Percentiles rank a stretch among this genome's conserved stretches.
Evolutionary conservation across 2,113 vertebrate species (phyloP).

Genomic region (Thalassarche chlororhynchos): DNA sequence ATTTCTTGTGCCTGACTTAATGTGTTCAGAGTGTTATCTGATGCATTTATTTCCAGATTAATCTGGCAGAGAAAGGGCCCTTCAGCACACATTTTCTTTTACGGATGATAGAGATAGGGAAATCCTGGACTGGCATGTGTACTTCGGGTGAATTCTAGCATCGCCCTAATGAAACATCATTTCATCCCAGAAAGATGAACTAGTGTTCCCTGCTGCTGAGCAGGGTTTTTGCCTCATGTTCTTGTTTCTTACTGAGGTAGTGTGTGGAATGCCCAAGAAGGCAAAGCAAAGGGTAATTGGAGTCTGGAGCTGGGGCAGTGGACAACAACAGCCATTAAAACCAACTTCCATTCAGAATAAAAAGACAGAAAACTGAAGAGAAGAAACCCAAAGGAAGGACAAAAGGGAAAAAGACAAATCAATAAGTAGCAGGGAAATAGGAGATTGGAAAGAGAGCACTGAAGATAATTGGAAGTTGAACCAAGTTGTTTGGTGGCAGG

Average conservation of each 20-base stretch:
- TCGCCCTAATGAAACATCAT: background rate
- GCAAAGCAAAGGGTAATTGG: background rate
- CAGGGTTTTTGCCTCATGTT: background rate
- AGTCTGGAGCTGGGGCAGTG: background rate
- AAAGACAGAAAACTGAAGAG: background rate
- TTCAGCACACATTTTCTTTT: background rate
- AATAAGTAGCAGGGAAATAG: background rate
- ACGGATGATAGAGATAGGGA: background rate
- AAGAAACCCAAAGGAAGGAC: background rate
- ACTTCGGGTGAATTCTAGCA: background rate
- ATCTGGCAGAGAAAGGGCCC: background rate
- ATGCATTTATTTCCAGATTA: constrained; percentile 6
- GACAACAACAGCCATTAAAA: background rate
- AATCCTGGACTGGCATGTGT: background rate
- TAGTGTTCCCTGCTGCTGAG: background rate
- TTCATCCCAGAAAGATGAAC: background rate
- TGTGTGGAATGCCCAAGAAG: background rate
- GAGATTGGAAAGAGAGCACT: background rate
- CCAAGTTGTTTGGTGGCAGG: background rate
- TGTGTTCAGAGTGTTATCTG: background rate
- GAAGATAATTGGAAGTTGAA: background rate
- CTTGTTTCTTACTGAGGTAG: background rate
- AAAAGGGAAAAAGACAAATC: background rate
- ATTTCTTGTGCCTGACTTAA: background rate
- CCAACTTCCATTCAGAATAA: background rate